Evolutionary conservation across 1,140 invertebrate species (phyloP).

Genomic region (Pseudomyrmex pallidus): DNA sequence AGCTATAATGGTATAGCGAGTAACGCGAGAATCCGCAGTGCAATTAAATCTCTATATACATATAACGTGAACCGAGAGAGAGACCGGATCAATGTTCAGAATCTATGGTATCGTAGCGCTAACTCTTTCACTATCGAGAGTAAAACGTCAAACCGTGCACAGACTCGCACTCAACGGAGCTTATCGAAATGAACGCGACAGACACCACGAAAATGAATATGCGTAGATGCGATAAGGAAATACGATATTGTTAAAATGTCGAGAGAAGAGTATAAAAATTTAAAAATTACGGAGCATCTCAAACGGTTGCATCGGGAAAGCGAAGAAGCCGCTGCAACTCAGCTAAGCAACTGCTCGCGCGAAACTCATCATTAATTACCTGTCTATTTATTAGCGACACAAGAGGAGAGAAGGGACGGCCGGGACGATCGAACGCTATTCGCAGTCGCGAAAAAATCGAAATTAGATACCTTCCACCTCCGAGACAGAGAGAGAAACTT

Average conservation of each 20-base stretch:
- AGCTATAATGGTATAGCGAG: not conserved
- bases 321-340: slow-evolving; percentile 13
- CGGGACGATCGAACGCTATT: slow-evolving; percentile 19
- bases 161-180: not conserved
- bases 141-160: not conserved
- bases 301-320: slow-evolving; percentile 52
- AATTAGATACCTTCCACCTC: not conserved
- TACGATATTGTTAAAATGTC: not conserved
- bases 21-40: not conserved
- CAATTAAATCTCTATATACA: slow-evolving; percentile 71
- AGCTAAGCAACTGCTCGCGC: not conserved
- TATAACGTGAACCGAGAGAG: slow-evolving; percentile 13
- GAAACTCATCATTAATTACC: slow-evolving; percentile 43
- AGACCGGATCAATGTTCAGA: slow-evolving; percentile 69
- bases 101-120: slow-evolving; percentile 61
- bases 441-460: not conserved
- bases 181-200: not conserved
- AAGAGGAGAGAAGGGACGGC: not conserved
- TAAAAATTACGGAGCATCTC: slow-evolving; percentile 51
- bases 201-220: not conserved
- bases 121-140: slow-evolving; percentile 22
- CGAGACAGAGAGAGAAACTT: not conserved
- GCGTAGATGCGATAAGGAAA: not conserved
- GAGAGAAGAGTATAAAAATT: slow-evolving; percentile 14
- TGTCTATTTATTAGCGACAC: slow-evolving; percentile 41